These are phyloP conservation scores for Archilochus colubris DNA, from an alignment of 2,113 vertebrate genomes.

Conservation along the genomic window DNA sequence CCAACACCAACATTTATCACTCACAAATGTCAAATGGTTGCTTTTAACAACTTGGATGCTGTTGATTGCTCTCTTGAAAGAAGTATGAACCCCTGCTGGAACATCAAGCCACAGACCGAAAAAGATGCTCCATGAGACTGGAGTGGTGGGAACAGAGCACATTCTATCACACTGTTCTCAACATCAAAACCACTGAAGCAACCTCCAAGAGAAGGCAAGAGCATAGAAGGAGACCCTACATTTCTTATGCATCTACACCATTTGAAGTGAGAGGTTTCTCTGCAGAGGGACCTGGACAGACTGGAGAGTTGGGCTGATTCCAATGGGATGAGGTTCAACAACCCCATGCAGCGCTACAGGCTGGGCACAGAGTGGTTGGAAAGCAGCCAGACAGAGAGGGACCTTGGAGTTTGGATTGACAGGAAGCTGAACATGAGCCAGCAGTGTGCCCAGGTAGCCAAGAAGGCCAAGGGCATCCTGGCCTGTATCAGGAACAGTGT, in stretches of 20 bases:
- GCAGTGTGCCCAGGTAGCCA: too few species aligned
- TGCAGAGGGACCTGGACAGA: too few species aligned
- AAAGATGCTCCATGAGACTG: background rate
- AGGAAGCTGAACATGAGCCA: too few species aligned
- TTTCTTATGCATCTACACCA: background rate
- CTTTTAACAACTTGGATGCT: background rate
- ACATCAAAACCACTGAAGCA: background rate
- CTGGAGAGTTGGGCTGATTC: too few species aligned
- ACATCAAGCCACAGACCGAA: background rate
- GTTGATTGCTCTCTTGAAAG: background rate
- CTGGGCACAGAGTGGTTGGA: too few species aligned
- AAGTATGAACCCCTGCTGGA: background rate
- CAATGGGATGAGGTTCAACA: too few species aligned
- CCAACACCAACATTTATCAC: background rate
- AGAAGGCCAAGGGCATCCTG: too few species aligned
- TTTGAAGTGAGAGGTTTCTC: background rate
- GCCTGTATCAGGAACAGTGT: too few species aligned
- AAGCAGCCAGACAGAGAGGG: too few species aligned
- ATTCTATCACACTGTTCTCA: fast-evolving
- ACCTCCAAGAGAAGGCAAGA: background rate
- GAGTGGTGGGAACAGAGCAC: background rate
- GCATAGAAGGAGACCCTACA: fast-evolving
- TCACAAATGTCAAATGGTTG: background rate
- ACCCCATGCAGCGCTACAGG: too few species aligned
- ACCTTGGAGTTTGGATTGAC: too few species aligned